These are phyloP conservation scores for Tuberolachnus salignus DNA, from an alignment of 2,888 invertebrate genomes.

Conservation along the genomic window DNA sequence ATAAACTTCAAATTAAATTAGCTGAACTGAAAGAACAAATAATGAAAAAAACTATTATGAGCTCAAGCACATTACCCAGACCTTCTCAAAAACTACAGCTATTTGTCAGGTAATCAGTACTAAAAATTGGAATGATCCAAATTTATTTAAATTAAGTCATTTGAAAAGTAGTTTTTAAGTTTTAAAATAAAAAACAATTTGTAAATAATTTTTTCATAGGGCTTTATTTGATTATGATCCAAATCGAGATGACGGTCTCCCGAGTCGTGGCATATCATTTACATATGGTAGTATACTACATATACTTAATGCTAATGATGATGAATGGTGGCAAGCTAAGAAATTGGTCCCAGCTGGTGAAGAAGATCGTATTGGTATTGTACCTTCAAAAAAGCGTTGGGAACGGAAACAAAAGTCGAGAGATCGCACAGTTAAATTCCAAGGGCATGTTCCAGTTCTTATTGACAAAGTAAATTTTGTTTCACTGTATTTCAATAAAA, in stretches of 20 bases:
- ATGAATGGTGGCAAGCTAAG: conserved; percentile 99
- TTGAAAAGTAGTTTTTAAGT: neutral
- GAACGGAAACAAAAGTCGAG: conserved; percentile 96
- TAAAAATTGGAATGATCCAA: neutral
- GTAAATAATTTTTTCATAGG: conserved; percentile 62
- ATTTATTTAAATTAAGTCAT: neutral
- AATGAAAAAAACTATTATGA: conserved; percentile 64
- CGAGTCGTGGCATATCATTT: conserved; percentile 93
- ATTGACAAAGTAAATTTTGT: conserved; percentile 65
- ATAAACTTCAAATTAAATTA: conserved; percentile 97
- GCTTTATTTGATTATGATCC: conserved; percentile 99
- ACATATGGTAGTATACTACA: conserved; percentile 97
- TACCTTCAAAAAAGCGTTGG: conserved; percentile 93
- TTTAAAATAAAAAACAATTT: too few species aligned
- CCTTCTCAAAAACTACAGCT: conserved; percentile 95
- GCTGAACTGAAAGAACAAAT: conserved; percentile 95
- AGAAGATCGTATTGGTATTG: conserved; percentile 91
- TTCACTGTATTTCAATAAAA: neutral
- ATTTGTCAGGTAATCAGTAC: conserved; percentile 71
- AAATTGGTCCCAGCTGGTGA: conserved; percentile 72
- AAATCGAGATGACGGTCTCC: conserved; percentile 93
- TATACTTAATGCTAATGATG: conserved; percentile 98
- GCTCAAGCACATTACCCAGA: conserved; percentile 84
- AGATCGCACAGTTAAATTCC: conserved; percentile 97
- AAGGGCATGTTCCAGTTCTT: conserved; percentile 80